Evolutionary conservation across 1,140 invertebrate species (phyloP).

Genomic region (Drosophila mayri): DNA sequence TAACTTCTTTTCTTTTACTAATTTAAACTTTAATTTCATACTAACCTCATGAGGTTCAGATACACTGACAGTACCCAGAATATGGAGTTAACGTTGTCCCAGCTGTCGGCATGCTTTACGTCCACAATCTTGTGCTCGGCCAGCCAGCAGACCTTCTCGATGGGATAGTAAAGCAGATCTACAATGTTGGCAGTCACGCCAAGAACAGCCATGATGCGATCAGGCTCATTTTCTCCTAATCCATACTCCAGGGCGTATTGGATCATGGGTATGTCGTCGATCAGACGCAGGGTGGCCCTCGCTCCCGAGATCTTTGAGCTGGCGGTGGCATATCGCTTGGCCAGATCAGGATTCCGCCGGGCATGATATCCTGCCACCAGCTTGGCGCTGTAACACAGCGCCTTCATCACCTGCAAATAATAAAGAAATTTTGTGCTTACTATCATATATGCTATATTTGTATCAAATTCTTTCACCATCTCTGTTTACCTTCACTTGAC

Average conservation of each 20-base stretch:
- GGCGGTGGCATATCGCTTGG: constrained; percentile 87
- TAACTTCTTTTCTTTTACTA: background rate
- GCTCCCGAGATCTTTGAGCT: constrained; percentile 89
- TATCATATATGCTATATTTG: background rate
- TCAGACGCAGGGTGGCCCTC: constrained; percentile 89
- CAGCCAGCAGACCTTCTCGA: constrained; percentile 94
- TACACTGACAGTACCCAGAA: constrained; percentile 93
- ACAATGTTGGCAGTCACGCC: constrained; percentile 90
- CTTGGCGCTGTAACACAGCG: constrained; percentile 89
- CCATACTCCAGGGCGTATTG: constrained; percentile 88
- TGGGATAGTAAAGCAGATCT: constrained; percentile 91
- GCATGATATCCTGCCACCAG: constrained; percentile 86
- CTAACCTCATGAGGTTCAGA: constrained; percentile 85
- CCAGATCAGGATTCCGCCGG: constrained; percentile 85
- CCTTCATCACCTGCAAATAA: constrained; percentile 87
- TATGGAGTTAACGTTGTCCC: constrained; percentile 89
- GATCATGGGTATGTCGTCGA: constrained; percentile 91
- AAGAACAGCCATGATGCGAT: constrained; percentile 87
- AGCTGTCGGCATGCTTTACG: constrained; percentile 87
- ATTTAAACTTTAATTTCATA: constrained; percentile 23
- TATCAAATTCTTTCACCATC: background rate
- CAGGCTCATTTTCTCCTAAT: constrained; percentile 88
- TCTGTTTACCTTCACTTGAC: constrained; percentile 50
- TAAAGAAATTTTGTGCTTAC: constrained; percentile 5
- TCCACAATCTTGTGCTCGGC: constrained; percentile 89